Evolutionary conservation across 2,888 invertebrate genomes (phyloP), one percentile per base, ranked within the genome.

Genomic region (Plagodis pulveraria): DNA sequence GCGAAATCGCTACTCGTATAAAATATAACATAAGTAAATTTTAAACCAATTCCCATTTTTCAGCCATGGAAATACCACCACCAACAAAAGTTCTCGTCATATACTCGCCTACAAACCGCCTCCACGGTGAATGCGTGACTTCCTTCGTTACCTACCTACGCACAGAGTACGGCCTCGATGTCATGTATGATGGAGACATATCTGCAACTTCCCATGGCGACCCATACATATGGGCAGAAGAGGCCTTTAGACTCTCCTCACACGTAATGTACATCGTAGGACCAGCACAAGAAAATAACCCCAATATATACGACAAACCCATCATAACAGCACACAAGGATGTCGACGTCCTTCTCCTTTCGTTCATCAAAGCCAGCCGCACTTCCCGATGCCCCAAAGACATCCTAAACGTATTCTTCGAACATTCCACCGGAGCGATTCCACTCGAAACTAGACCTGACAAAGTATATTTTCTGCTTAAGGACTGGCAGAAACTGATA

Each of bases 401-500:
- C 5, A 68, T 91, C 0, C 63, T 86, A 5, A 91, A 90, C 43
- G 81, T 92, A 0, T 80, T 84, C 64, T 91, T 91, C 47, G 89
- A 91, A 55, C 83, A 91, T 62, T 91, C 91, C 0, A 83, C 83
- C 54, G 87, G 83, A 0, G 66, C 69, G 2, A 60, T 90, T 2
- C 91, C 91, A 0, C 58, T 83, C 0, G 91, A 91, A 56, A 89
- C 87, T 0, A 76, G 77, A 9, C 77, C 82, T 6, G 82, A 81
- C 5, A 83, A 80, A 50, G 77, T 71, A 0, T 91, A 86, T 66
- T 79, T 81, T 65, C 62, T 92, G 0, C 69, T 91, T 0, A 86
- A 83, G 44, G 91, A 92, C 59, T 91, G 89, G 88, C 85, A 91
- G 63, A 89, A 88, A 46, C 70, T 92, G 4, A 86, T 91, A 59